A percentile compares a stretch with the other conserved stretches of the same genome.
Evolutionary conservation across 2,797 vertebrate genomes (phyloP).

Genomic region (Merluccius polli): DNA sequence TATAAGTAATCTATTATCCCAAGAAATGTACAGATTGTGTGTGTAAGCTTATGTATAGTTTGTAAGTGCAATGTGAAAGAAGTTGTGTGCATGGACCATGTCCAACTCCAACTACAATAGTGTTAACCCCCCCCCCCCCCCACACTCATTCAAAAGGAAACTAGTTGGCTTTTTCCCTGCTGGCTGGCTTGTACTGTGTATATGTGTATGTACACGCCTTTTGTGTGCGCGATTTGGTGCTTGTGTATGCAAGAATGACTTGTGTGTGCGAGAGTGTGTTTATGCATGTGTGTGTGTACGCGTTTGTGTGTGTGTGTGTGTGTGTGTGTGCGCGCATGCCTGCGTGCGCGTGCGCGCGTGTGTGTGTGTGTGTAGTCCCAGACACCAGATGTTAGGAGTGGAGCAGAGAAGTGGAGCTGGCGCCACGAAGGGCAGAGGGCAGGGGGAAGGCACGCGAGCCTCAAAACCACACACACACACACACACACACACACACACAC

Average conservation of each 20-base stretch:
- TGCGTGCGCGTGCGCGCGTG: constrained; percentile 9
- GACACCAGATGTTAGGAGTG: constrained; percentile 98
- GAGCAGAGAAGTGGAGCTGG: constrained; percentile 97
- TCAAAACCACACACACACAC: constrained; percentile 65
- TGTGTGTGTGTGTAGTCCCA: constrained; percentile 77
- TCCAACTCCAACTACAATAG: constrained; percentile 19
- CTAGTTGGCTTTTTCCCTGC: constrained; percentile 40
- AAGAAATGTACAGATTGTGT: neutral
- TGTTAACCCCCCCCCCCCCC: constrained; percentile 20
- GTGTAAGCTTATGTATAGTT: neutral
- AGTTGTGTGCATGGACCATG: constrained; percentile 6
- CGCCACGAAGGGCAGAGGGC: constrained; percentile 99
- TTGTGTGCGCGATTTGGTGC: neutral
- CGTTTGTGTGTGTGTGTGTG: too few species aligned
- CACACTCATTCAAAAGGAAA: constrained; percentile 53
- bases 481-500: constrained; percentile 47
- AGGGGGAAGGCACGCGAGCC: constrained; percentile 95
- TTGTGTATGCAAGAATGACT: neutral
- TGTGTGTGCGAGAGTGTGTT: constrained; percentile 1
- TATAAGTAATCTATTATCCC: neutral
- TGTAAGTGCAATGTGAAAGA: neutral
- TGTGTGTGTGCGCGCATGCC: too few species aligned
- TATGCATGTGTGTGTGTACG: too few species aligned
- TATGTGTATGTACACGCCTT: neutral
- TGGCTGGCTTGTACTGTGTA: constrained; percentile 27